A percentile compares a stretch with the other conserved stretches of the same genome.
Conservation (phyloP, 2,113 vertebrate genomes). For the Serilophus lunatus region DNA sequence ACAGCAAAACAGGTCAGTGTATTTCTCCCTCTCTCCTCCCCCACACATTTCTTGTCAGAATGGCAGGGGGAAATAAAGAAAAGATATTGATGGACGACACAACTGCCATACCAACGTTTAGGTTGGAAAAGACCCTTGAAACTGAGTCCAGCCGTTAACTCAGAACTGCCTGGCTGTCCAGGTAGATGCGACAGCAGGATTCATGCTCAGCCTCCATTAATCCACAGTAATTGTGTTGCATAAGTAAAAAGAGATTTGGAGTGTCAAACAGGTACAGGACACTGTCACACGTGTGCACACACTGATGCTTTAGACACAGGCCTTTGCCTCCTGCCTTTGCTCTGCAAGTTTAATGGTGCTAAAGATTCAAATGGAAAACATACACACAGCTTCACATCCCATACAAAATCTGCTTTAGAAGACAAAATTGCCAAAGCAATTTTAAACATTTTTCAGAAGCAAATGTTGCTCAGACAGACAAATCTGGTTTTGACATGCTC, state of each 20-base stretch:
- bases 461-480: constrained; percentile 19
- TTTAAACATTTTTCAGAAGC: background rate
- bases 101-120: background rate
- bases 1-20: background rate
- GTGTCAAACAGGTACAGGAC: background rate
- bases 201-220: background rate
- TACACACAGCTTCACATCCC: background rate
- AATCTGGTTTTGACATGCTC: constrained; percentile 2
- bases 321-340: background rate
- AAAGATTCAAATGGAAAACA: background rate
- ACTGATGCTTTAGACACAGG: background rate
- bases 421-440: background rate
- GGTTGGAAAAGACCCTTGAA: background rate
- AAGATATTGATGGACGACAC: background rate
- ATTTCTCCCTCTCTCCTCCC: background rate
- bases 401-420: background rate
- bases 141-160: background rate
- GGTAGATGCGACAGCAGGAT: background rate
- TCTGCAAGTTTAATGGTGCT: background rate
- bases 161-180: fast-evolving
- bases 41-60: background rate
- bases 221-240: background rate
- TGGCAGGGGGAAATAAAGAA: background rate
- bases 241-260: background rate
- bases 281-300: background rate